A percentile compares a stretch with the other conserved stretches of the same genome.
phyloP scores from a whole-genome alignment of 2,113 vertebrate genomes.

The Heteronetta atricapilla region DNA sequence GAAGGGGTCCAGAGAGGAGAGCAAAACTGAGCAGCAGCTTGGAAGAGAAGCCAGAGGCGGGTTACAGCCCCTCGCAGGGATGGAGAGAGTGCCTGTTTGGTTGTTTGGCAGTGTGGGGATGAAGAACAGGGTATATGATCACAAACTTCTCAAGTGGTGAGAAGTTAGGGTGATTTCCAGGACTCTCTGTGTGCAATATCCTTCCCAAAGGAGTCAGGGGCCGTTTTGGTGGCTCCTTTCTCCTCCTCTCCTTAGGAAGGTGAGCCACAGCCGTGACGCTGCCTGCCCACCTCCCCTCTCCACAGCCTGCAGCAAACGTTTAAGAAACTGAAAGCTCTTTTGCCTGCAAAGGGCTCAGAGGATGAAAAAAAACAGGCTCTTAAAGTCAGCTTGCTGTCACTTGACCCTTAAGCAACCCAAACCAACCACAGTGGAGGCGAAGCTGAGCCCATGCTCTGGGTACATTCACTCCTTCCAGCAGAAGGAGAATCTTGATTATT shows the following conservation, averaged over 20 bases:
- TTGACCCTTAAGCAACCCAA: neutral
- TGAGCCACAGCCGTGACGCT: fast-evolving
- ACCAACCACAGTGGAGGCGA: neutral
- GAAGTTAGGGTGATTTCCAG: neutral
- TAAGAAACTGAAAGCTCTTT: neutral
- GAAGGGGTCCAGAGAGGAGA: neutral
- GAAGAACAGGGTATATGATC: no score
- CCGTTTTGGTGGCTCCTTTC: neutral
- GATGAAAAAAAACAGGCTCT: neutral
- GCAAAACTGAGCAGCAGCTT: neutral
- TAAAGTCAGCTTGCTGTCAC: neutral
- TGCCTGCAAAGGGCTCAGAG: neutral
- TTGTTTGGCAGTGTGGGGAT: fast-evolving
- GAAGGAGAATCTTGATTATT: neutral
- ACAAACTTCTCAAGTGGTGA: neutral
- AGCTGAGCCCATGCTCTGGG: neutral
- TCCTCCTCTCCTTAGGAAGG: neutral
- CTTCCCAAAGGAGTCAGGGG: neutral
- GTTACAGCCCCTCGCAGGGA: neutral
- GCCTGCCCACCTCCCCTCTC: neutral
- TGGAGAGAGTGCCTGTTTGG: neutral
- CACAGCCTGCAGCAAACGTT: neutral
- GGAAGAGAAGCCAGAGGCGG: neutral
- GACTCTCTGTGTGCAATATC: neutral
- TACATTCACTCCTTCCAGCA: neutral